Evolutionary conservation across 2,113 vertebrate genomes (phyloP).

Genomic region (Oncorhynchus tshawytscha): DNA sequence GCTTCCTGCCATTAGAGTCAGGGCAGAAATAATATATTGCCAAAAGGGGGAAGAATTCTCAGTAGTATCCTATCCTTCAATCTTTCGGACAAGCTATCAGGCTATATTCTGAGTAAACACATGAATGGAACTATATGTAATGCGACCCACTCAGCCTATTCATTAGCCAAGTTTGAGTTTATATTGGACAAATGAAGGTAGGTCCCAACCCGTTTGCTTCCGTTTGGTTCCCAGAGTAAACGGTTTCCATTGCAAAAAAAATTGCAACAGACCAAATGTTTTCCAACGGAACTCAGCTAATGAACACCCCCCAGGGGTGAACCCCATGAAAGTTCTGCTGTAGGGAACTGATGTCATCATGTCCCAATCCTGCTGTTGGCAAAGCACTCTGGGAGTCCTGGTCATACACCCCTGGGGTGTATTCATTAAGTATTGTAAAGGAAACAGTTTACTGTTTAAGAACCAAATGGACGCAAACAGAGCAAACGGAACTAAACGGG

Average conservation of each 20-base stretch:
- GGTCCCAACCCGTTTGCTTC: no score
- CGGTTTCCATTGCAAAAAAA: no score
- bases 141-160: constrained; percentile 4
- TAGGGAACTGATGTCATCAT: constrained; percentile 51
- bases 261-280: no score
- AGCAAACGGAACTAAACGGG: no score
- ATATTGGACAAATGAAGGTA: no score
- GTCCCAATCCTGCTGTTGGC: constrained; percentile 53
- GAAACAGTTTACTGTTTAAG: no score
- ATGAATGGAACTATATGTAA: constrained; percentile 7
- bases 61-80: no score
- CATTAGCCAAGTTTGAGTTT: no score
- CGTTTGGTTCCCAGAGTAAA: no score
- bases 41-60: constrained; percentile 2
- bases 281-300: no score
- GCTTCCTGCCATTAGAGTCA: constrained; percentile 15
- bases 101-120: constrained; percentile 36
- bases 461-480: no score
- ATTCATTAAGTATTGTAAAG: no score
- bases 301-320: constrained; percentile 52
- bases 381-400: constrained; percentile 60
- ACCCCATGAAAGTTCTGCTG: constrained; percentile 83
- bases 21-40: constrained; percentile 3
- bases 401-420: constrained; percentile 52
- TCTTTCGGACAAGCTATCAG: constrained; percentile 27